Evolutionary conservation across 2,797 vertebrate genomes (phyloP), one percentile per base, ranked within the genome.

Genomic region (Miichthys miiuy): DNA sequence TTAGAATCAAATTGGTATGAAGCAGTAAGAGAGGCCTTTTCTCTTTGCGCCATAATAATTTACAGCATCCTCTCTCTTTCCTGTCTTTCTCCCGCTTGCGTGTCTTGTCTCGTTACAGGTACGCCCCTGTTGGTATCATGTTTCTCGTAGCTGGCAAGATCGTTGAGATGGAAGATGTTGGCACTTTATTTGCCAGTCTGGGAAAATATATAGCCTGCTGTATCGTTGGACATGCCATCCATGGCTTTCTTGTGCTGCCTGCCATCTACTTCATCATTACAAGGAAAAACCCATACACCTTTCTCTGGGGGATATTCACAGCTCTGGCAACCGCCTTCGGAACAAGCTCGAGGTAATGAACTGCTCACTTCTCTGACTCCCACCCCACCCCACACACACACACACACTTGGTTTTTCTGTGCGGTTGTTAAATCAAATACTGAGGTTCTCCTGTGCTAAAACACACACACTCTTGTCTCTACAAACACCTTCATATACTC

Each of bases 171-270:
- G 92, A 96, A 0, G 89, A 98, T 0, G 95, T 97, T 2, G 86
- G 64, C 0, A 5, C 14, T 1, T 92, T 98, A 20, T 97, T 98
- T 50, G 81, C 95, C 83, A 95, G 93, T 57, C 93, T 98, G 18
- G 97, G 97, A 23, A 98, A 97, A 77, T 98, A 98, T 79, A 96
- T 98, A 27, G 93, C 94, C 75, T 97, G 96, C 92, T 98, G 97
- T 62, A 75, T 98, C 3, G 60, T 97, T 12, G 97, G 97, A 3
- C 97, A 98, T 0, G 86, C 91, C 76, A 94, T 98, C 85, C 97
- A 98, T 0, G 97, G 97, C 4, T 3, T 96, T 1, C 12, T 97
- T 3, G 91, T 97, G 11, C 91, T 98, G 72, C 97, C 97, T 0
- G 86, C 77, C 72, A 97, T 98, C 88, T 98, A 97, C 89, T 96